Base-by-base conservation (phyloP, 2,888 invertebrate species). In the Aromia moschata region DNA sequence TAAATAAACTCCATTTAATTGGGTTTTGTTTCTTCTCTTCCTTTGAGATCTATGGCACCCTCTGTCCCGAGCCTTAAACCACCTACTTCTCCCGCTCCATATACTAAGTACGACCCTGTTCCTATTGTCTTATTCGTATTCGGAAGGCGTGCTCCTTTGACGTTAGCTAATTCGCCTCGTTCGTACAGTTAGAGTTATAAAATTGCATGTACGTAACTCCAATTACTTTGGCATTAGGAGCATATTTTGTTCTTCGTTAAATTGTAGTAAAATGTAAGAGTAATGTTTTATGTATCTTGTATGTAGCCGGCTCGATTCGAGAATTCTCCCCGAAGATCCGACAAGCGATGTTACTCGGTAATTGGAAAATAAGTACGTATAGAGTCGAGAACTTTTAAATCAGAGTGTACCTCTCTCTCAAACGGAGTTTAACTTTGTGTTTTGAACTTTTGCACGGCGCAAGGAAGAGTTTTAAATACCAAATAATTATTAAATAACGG, bases 111-210 rank as follows among this genome's bases (percentile, higher is more conserved):
- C n/a, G n/a, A 62, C 59, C 61, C 62, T 65, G 62, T 51, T 57
- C 59, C 55, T 51, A 52, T 49, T 46, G 65, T 58, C 59, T 67
- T 59, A 65, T 67, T 65, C 61, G 55, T 59, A 67, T 67, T 65
- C 65, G 45, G 36, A 56, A 55, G 41, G 59, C 64, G 67, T 61
- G n/a, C n/a, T 57, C 57, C 58, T 64, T 67, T 67, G 65, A 58
- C 56, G 58, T 62, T 61, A 56, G 53, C 56, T 65, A 67, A 67
- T 67, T 67, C 61, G 53, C 62, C 54, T 49, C 38, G 60, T 56
- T 59, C 57, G 61, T 60, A 62, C 64, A 49, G 37, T 64, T 62
- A 57, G 54, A 58, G 49, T 64, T 63, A 56, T 49, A 49, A 56
- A 61, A 62, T 66, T 64, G 47, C 56, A 25, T 55, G 55, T 56